These are phyloP conservation scores for Ibycter americanus DNA, from an alignment of 2,797 vertebrate species.

Conservation along the genomic window DNA sequence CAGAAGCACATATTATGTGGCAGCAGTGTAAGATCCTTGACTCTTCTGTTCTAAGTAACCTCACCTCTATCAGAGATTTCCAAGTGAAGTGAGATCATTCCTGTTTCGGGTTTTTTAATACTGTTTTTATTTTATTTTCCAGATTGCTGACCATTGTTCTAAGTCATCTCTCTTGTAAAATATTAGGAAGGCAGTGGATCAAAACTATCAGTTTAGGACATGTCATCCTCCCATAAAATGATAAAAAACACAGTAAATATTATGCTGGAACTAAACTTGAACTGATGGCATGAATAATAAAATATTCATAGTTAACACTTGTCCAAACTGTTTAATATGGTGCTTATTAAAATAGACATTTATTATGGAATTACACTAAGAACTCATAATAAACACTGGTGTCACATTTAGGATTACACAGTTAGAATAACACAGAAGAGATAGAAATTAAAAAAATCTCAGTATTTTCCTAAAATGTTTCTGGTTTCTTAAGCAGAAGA, in stretches of 20 bases:
- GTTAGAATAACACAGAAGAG: not conserved
- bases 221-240: not conserved
- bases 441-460: not conserved
- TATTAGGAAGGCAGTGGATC: not conserved
- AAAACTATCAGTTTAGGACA: not conserved
- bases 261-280: not conserved
- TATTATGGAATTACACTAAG: not conserved
- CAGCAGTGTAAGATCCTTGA: not conserved
- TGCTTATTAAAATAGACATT: not conserved
- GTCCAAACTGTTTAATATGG: not conserved
- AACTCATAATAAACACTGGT: not conserved
- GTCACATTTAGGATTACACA: not conserved
- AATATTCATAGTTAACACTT: not conserved
- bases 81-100: not conserved
- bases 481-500: not conserved
- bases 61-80: not conserved
- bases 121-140: not conserved
- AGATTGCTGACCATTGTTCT: not conserved
- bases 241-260: not conserved
- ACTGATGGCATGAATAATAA: not conserved
- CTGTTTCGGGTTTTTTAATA: not conserved
- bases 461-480: not conserved
- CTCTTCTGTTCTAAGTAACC: not conserved
- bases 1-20: not conserved
- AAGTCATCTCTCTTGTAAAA: not conserved